A percentile compares a stretch with the other conserved stretches of the same genome.
phyloP scores from a whole-genome alignment of 2,888 invertebrate species.

The Sussaba pulchella region DNA sequence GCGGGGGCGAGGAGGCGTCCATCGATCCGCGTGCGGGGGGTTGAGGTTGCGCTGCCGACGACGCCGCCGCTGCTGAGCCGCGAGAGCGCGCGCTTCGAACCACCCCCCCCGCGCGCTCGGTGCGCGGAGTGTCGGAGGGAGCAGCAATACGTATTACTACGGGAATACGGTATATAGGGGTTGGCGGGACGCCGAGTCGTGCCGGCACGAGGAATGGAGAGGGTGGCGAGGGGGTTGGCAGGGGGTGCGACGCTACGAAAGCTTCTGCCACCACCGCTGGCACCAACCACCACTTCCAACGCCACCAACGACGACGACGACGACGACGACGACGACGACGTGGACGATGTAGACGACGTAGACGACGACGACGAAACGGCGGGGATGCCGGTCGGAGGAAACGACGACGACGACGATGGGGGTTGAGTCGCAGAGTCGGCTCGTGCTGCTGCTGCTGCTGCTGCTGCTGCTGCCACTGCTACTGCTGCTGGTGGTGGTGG shows the following conservation, averaged over 20 bases:
- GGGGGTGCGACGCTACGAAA: slow-evolving; percentile 46
- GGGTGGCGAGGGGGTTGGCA: slow-evolving; percentile 5
- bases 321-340: slow-evolving; percentile 11
- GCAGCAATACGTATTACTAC: slow-evolving; percentile 63
- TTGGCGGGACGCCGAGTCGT: slow-evolving; percentile 65
- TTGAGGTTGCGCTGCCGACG: slow-evolving; percentile 64
- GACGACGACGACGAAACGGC: slow-evolving; percentile 2
- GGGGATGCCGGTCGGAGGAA: slow-evolving; percentile 35
- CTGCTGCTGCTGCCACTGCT: slow-evolving; percentile 41
- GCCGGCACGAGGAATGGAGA: slow-evolving; percentile 48
- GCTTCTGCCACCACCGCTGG: slow-evolving; percentile 45
- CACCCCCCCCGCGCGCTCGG: slow-evolving; percentile 67
- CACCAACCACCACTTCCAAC: slow-evolving; percentile 45
- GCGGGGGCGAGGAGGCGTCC: slow-evolving; percentile 69
- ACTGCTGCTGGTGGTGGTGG: slow-evolving; percentile 38
- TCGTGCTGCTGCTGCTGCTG: slow-evolving; percentile 49
- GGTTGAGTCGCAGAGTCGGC: slow-evolving; percentile 42
- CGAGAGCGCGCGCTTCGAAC: slow-evolving; percentile 64
- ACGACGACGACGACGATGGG: slow-evolving; percentile 16
- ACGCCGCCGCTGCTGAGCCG: slow-evolving; percentile 37
- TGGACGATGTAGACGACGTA: slow-evolving; percentile 23
- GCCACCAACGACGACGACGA: not conserved
- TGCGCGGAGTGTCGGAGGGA: slow-evolving; percentile 70
- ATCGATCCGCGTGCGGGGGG: slow-evolving; percentile 73
- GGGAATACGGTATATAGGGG: slow-evolving; percentile 57